Evolutionary conservation across 2,113 vertebrate genomes (phyloP).

Genomic region (Aplodontia rufa): DNA sequence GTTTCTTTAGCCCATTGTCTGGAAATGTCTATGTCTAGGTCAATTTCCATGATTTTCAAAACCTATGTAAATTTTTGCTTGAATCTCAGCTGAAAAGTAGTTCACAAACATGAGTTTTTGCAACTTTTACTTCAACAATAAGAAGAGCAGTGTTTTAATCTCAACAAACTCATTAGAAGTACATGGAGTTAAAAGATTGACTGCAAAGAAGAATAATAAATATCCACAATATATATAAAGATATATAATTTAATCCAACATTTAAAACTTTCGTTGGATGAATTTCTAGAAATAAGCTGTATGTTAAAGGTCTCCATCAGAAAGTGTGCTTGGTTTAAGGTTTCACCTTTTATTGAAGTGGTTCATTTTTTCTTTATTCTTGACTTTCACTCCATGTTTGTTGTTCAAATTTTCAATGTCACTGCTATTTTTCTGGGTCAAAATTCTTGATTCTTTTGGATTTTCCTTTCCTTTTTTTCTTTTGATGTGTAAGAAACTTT

Average conservation of each 20-base stretch:
- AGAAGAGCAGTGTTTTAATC: background rate
- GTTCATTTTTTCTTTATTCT: background rate
- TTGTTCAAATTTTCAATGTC: background rate
- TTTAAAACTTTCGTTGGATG: background rate
- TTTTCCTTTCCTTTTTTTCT: background rate
- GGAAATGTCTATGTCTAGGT: background rate
- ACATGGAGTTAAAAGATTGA: background rate
- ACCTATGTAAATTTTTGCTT: background rate
- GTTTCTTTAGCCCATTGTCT: background rate
- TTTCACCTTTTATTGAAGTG: background rate
- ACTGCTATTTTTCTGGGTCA: slow-evolving; percentile 50
- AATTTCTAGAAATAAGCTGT: background rate
- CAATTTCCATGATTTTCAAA: background rate
- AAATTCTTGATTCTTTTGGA: background rate
- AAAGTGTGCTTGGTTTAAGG: background rate
- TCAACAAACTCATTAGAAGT: background rate
- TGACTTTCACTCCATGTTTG: background rate
- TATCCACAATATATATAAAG: background rate
- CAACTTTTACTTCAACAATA: background rate
- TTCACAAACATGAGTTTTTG: background rate
- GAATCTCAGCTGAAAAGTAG: background rate
- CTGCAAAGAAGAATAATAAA: background rate
- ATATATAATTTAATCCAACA: background rate
- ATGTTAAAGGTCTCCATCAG: background rate
- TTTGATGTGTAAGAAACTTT: slow-evolving; percentile 36